Evolutionary conservation across 2,797 vertebrate genomes (phyloP).

Genomic region (Coccyzus lansbergi): DNA sequence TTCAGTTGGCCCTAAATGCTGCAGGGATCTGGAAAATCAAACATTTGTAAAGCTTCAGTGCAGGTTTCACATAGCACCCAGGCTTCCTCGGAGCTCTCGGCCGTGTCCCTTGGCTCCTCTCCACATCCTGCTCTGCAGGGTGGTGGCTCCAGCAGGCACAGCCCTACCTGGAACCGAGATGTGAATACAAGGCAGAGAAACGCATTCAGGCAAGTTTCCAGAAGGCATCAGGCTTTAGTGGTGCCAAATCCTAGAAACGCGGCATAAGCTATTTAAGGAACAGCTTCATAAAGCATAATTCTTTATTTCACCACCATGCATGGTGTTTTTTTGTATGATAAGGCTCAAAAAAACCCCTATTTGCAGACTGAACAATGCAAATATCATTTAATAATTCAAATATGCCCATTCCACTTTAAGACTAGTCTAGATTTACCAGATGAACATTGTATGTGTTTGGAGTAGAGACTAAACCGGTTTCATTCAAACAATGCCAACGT

Average conservation of each 20-base stretch:
- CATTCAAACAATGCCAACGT: neutral
- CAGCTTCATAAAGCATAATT: neutral
- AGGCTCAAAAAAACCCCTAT: neutral
- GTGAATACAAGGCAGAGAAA: slow-evolving; percentile 38
- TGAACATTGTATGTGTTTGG: neutral
- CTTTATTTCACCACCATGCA: neutral
- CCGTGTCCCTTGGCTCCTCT: slow-evolving; percentile 51
- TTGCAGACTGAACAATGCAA: neutral
- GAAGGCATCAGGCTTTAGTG: neutral
- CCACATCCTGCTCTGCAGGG: slow-evolving; percentile 69
- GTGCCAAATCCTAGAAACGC: neutral
- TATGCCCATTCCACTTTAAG: neutral
- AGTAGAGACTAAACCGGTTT: neutral
- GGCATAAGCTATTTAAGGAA: neutral
- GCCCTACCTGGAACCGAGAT: slow-evolving; percentile 1
- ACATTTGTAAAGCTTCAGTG: slow-evolving; percentile 50
- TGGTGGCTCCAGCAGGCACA: slow-evolving; percentile 30
- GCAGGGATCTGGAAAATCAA: slow-evolving; percentile 50
- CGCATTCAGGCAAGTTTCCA: slow-evolving; percentile 3
- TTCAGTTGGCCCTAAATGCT: slow-evolving; percentile 25
- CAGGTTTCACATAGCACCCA: neutral
- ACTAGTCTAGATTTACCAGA: neutral
- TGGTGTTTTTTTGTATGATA: neutral
- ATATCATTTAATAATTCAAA: neutral
- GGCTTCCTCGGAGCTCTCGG: slow-evolving; percentile 7